Evolutionary conservation across 2,113 vertebrate genomes (phyloP).

Genomic region (Nibea coibor): DNA sequence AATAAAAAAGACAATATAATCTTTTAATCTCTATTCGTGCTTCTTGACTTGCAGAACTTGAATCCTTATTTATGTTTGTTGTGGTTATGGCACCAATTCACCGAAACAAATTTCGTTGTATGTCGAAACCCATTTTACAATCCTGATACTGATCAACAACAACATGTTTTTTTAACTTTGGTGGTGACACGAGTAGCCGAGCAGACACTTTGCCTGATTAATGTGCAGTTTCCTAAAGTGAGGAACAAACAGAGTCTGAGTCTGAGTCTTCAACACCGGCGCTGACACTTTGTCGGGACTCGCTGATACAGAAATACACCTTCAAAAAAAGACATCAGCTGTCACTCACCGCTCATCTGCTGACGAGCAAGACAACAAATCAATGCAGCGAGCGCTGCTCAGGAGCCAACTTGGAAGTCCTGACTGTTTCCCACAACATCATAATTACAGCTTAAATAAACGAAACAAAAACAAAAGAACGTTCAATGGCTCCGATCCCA

Average conservation of each 20-base stretch:
- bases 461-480: constrained; percentile 51
- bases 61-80: too few species aligned
- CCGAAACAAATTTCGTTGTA: too few species aligned
- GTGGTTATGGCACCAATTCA: too few species aligned
- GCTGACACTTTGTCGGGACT: neutral
- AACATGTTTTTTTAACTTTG: neutral
- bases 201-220: too few species aligned
- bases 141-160: too few species aligned
- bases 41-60: too few species aligned
- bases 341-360: constrained; percentile 18
- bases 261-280: neutral
- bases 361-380: neutral
- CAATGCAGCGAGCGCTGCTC: neutral
- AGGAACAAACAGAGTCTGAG: neutral
- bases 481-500: constrained; percentile 43
- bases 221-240: neutral
- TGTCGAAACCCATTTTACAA: too few species aligned
- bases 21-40: too few species aligned
- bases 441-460: constrained; percentile 40
- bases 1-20: too few species aligned
- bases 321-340: neutral
- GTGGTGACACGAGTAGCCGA: neutral
- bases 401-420: constrained; percentile 24
- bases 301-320: neutral
- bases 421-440: constrained; percentile 37